phyloP scores from a whole-genome alignment of 1,140 invertebrate species.

The Asobara japonica region DNA sequence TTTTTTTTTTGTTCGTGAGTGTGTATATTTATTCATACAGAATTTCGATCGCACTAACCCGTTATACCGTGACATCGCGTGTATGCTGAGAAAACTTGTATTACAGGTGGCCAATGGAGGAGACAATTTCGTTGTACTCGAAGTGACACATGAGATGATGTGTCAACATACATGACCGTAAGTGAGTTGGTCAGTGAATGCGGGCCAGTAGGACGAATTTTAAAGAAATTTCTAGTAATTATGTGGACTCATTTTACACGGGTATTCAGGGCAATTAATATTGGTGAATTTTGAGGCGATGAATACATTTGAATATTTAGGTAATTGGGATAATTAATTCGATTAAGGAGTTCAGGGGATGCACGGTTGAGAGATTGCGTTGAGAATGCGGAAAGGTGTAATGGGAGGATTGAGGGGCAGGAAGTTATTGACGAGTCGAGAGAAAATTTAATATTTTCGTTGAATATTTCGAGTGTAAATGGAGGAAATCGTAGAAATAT shows the following conservation, averaged over 20 bases:
- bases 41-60: constrained; percentile 5
- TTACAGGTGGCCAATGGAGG: background rate
- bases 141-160: background rate
- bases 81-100: background rate
- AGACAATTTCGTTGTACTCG: background rate
- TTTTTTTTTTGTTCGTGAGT: background rate
- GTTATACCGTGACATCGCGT: constrained; percentile 1
- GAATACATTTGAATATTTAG: background rate
- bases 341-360: too few relatives aligned
- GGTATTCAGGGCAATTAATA: background rate
- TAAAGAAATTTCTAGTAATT: background rate
- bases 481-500: too few relatives aligned
- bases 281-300: background rate
- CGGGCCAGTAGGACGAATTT: constrained; percentile 12
- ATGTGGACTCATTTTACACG: background rate
- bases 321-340: background rate
- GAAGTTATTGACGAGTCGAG: too few relatives aligned
- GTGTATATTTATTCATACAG: constrained; percentile 7
- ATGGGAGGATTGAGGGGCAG: too few relatives aligned
- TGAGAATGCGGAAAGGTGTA: too few relatives aligned
- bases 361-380: too few relatives aligned
- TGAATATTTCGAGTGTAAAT: too few relatives aligned
- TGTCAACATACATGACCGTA: background rate
- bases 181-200: background rate
- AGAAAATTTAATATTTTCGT: too few relatives aligned